Base-by-base conservation (phyloP, 2,113 vertebrate species). In the Epinephelus moara region DNA sequence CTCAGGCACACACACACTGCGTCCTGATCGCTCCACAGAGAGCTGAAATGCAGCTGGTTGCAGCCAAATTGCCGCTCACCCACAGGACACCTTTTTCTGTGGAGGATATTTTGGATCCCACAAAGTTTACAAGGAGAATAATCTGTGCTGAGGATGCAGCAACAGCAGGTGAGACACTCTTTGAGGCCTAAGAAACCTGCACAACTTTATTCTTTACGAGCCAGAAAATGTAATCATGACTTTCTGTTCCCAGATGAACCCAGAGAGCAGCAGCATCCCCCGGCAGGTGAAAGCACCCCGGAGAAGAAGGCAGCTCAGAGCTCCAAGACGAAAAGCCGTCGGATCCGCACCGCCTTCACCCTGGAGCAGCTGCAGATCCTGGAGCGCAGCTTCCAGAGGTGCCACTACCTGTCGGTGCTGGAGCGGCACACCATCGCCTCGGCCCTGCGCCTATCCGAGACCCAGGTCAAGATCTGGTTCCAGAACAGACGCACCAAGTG, bases 381-480 rank as follows among this genome's bases (percentile, higher is more conserved):
- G 86, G 95, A 96, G 88, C 78, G 18, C 75, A 95, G 94, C 82
- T 96, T 96, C 89, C 92, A 81, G 21, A 74, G 82, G 79, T 89
- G 94, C 55, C 96, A 90, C 88, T 96, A 96, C 80, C 91, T 96
- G 85, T 96, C 95, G 0, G 95, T 94, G 33, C 88, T 94, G 62
- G 95, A 96, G 88, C 94, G 96, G 0, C 91, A 94, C 80, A 59
- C 53, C 78, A 91, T 95, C 64, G 93, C 96, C 64, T 19, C 91
- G 0, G 90, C 91, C 4, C 91, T 96, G 33, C 69, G 63, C 21
- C 93, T 96, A 17, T 94, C 95, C 14, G 93, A 96, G 87, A 96
- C 94, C 0, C 96, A 96, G 89, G 95, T 96, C 19, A 96, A 96
- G 90, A 96, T 96, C 88, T 96, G 96, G 96, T 96, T 96, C 47